These are phyloP conservation scores for Nesoenas mayeri DNA, from an alignment of 2,113 vertebrate species.

Conservation along the genomic window DNA sequence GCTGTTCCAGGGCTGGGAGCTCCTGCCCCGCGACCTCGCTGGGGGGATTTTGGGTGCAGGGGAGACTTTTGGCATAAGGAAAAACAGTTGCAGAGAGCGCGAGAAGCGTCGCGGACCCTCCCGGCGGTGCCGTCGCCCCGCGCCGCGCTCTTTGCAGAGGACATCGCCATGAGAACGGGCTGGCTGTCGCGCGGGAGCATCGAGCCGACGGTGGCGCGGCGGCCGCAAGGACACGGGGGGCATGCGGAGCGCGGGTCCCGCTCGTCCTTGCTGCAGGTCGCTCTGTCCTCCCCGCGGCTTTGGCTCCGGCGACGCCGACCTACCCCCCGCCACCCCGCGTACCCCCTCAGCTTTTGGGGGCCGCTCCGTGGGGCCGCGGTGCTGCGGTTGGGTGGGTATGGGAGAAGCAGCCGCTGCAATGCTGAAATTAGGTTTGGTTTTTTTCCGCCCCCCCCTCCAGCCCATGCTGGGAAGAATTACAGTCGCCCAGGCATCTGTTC, in stretches of 20 bases:
- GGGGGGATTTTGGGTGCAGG: neutral
- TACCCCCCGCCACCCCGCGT: neutral
- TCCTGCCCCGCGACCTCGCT: accelerated
- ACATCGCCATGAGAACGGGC: constrained; percentile 37
- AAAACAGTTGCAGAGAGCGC: neutral
- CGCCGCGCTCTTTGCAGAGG: neutral
- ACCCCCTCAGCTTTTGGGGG: neutral
- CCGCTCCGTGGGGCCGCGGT: accelerated
- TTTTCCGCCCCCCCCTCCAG: neutral
- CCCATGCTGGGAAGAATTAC: constrained; percentile 44
- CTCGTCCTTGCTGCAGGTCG: constrained; percentile 60
- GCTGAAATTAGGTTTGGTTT: neutral
- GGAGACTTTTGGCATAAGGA: neutral
- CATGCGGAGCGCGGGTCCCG: constrained; percentile 14
- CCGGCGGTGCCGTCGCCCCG: neutral
- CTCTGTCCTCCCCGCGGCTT: constrained; percentile 44
- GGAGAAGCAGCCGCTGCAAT: neutral
- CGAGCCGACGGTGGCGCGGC: neutral
- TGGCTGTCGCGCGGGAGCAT: constrained; percentile 20
- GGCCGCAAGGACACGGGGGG: constrained; percentile 42
- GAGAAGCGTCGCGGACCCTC: neutral
- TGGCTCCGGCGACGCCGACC: neutral
- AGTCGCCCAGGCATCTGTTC: constrained; percentile 57
- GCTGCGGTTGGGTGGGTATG: neutral
- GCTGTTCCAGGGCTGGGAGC: neutral